A percentile compares a stretch with the other conserved stretches of the same genome.
Conservation (phyloP, 2,797 vertebrate species). For the Arvicola amphibius region DNA sequence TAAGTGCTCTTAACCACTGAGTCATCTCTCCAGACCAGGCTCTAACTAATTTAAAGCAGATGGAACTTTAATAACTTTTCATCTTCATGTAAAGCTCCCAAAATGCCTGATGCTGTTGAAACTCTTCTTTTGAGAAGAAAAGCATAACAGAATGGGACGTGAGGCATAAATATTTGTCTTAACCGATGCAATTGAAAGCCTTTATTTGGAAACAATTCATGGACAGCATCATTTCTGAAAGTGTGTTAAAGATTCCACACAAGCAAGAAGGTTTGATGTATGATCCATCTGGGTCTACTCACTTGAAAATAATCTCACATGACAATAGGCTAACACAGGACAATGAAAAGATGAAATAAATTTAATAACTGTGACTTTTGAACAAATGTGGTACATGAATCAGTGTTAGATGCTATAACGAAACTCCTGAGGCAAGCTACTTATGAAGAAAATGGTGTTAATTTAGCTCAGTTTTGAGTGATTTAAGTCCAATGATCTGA, state of each 20-base stretch:
- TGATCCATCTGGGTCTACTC: neutral
- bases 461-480: neutral
- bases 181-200: neutral
- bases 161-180: neutral
- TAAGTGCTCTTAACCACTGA: neutral
- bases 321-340: neutral
- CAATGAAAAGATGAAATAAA: neutral
- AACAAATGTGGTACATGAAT: neutral
- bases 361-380: neutral
- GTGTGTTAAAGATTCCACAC: neutral
- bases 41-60: neutral
- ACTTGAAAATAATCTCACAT: neutral
- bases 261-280: neutral
- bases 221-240: neutral
- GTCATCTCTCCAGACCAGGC: neutral
- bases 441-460: neutral
- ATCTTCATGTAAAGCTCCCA: neutral
- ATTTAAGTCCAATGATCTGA: neutral
- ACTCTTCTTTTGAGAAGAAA: neutral
- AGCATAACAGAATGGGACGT: neutral
- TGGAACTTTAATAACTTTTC: neutral
- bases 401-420: neutral
- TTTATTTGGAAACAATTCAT: neutral
- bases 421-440: neutral
- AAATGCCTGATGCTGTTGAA: neutral